phyloP scores from a whole-genome alignment of 2,888 invertebrate species.

The Tuberolachnus salignus region DNA sequence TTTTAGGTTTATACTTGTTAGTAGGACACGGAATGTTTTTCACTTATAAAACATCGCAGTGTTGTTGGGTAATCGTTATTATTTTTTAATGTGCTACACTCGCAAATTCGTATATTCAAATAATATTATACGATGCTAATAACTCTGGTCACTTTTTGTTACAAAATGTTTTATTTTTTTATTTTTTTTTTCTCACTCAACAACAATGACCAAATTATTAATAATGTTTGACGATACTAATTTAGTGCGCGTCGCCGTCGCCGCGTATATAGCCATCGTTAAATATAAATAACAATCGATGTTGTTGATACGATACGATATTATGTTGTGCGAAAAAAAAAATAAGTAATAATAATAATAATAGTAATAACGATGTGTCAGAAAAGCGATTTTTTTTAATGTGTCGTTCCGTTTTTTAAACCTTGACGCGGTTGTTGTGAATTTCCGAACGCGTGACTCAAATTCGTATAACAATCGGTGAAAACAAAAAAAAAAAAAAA shows the following conservation, averaged over 20 bases:
- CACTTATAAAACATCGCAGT: too few species aligned
- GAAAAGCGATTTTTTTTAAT: constrained; percentile 2
- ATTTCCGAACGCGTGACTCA: neutral
- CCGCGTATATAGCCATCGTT: too few species aligned
- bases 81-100: constrained; percentile 2
- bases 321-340: too few species aligned
- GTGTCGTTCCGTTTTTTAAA: neutral
- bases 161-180: too few species aligned
- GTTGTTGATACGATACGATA: constrained; percentile 25
- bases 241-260: too few species aligned
- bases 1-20: too few species aligned
- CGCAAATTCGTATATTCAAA: neutral
- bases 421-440: constrained; percentile 20
- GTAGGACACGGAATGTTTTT: too few species aligned
- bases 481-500: too few species aligned
- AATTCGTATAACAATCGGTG: too few species aligned
- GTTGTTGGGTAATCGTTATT: neutral
- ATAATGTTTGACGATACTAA: neutral
- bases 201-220: constrained; percentile 13
- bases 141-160: constrained; percentile 8
- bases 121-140: neutral
- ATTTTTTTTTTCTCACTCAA: neutral
- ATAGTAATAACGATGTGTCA: constrained; percentile 20
- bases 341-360: too few species aligned
- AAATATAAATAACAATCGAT: constrained; percentile 34